A percentile compares a stretch with the other conserved stretches of the same genome.
Evolutionary conservation across 2,113 vertebrate genomes (phyloP).

Genomic region (Montifringilla adamsi): DNA sequence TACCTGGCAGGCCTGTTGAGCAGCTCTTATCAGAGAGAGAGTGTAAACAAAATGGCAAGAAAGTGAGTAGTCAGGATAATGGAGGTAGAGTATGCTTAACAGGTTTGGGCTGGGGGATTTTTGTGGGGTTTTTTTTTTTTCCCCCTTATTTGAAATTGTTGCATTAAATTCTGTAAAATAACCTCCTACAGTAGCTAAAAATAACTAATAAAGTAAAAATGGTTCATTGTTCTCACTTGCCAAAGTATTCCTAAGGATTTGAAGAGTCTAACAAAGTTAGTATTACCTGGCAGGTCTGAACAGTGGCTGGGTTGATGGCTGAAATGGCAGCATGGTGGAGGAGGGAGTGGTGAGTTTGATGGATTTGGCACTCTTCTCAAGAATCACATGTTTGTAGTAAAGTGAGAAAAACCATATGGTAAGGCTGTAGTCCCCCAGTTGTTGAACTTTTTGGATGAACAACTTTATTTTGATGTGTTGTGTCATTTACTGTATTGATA

Average conservation of each 20-base stretch:
- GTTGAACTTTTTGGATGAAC: neutral
- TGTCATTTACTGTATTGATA: neutral
- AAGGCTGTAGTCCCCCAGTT: neutral
- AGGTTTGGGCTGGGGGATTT: neutral
- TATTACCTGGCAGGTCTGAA: neutral
- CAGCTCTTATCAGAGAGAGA: conserved; percentile 31
- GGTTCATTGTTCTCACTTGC: neutral
- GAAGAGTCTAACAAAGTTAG: neutral
- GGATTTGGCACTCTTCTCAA: neutral
- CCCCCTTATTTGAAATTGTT: neutral
- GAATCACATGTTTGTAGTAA: neutral
- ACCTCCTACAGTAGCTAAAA: neutral
- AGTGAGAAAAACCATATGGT: neutral
- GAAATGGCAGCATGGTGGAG: neutral
- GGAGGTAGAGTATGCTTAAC: neutral
- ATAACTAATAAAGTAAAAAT: neutral
- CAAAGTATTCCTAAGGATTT: neutral
- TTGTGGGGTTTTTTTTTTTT: neutral
- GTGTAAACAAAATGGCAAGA: conserved; percentile 20
- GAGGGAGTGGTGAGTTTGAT: neutral
- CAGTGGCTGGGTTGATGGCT: neutral
- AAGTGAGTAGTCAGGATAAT: neutral
- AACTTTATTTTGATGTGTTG: neutral
- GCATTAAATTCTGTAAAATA: neutral
- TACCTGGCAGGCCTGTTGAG: neutral